Evolutionary conservation across 2,113 vertebrate genomes (phyloP).

Genomic region (Pristiophorus japonicus): DNA sequence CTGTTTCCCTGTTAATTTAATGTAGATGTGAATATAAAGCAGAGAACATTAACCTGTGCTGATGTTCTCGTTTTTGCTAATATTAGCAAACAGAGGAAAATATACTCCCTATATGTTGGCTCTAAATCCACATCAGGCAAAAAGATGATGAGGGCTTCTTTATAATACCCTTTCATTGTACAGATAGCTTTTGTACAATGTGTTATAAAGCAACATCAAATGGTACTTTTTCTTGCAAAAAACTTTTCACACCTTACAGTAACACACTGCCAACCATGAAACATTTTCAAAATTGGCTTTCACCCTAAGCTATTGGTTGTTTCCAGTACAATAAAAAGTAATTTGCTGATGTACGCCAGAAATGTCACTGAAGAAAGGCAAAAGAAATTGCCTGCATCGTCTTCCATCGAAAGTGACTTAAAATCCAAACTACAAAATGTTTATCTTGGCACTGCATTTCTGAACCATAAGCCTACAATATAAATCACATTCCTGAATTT

Average conservation of each 20-base stretch:
- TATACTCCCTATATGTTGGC: background rate
- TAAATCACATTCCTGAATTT: background rate
- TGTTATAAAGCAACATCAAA: constrained; percentile 9
- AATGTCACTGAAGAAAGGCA: background rate
- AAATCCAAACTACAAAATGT: background rate
- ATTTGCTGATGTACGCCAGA: background rate
- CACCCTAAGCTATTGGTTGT: background rate
- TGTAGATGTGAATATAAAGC: background rate
- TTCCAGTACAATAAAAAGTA: background rate
- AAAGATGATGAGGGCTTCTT: background rate
- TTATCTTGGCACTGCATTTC: background rate
- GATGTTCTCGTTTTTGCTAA: background rate
- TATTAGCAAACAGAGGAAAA: background rate
- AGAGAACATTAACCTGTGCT: background rate
- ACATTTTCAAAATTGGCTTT: constrained; percentile 8
- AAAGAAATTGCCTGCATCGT: background rate
- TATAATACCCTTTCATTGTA: background rate
- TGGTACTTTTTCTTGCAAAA: constrained; percentile 2
- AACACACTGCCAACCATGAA: background rate
- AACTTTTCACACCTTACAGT: constrained; percentile 19
- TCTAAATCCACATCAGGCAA: background rate
- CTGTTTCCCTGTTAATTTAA: background rate
- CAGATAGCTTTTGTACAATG: background rate
- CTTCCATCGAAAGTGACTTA: background rate
- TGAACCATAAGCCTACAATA: background rate